phyloP scores from a whole-genome alignment of 2,797 vertebrate species.

The Sternotherus odoratus region DNA sequence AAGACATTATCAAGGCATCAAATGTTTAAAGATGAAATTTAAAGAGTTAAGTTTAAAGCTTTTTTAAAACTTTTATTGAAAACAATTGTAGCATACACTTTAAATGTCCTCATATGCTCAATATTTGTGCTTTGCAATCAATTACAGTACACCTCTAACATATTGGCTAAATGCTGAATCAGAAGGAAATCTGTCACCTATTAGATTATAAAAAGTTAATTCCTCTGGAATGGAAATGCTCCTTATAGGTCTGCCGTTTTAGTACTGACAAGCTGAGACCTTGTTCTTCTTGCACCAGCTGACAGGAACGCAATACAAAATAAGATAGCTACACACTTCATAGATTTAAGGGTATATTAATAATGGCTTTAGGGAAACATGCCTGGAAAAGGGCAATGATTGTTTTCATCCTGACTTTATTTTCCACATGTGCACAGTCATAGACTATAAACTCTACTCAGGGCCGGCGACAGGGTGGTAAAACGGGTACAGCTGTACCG shows the following conservation, averaged over 20 bases:
- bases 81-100: neutral
- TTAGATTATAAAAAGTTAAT: neutral
- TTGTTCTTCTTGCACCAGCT: neutral
- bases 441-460: too few relatives aligned
- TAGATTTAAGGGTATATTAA: neutral
- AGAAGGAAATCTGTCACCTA: neutral
- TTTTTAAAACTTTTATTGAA: neutral
- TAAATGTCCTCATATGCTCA: neutral
- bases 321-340: neutral
- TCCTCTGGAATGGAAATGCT: rapidly evolving
- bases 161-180: neutral
- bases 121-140: neutral
- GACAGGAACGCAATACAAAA: rapidly evolving
- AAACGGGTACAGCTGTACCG: too few relatives aligned
- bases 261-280: neutral
- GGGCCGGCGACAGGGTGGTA: too few relatives aligned
- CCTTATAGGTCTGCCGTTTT: too few relatives aligned
- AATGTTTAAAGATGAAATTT: neutral
- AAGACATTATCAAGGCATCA: neutral
- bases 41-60: neutral
- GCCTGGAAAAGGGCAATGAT: rapidly evolving
- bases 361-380: neutral
- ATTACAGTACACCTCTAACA: rapidly evolving
- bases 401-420: rapidly evolving
- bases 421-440: neutral